phyloP scores from a whole-genome alignment of 2,888 invertebrate genomes.

The Hypena proboscidalis region DNA sequence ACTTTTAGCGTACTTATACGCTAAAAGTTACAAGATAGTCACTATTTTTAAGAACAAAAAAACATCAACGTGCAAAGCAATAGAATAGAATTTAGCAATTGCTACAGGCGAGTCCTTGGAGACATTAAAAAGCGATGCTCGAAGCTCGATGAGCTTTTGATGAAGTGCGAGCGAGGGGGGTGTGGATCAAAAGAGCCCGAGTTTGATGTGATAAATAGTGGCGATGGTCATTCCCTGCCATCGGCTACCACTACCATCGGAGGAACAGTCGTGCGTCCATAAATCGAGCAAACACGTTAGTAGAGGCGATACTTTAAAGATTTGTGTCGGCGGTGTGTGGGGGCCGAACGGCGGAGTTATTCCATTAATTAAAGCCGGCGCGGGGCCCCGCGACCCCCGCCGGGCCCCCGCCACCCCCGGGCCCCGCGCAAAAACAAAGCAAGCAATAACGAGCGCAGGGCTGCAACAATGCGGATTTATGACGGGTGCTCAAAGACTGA shows the following conservation, averaged over 20 bases:
- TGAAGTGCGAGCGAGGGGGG: not conserved
- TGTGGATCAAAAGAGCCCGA: not conserved
- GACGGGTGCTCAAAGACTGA: constrained; percentile 19
- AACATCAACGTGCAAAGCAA: too few relatives aligned
- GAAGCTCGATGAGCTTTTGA: not conserved
- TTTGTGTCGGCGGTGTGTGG: constrained; percentile 46
- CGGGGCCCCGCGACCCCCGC: constrained; percentile 47
- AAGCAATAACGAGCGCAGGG: constrained; percentile 70
- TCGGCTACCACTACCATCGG: constrained; percentile 1
- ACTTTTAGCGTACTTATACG: too few relatives aligned
- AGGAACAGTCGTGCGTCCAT: constrained; percentile 35
- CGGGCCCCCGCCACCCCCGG: constrained; percentile 23
- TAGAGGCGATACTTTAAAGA: constrained; percentile 61
- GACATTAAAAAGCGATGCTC: too few relatives aligned
- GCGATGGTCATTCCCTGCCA: not conserved
- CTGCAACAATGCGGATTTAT: constrained; percentile 45
- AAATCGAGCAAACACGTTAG: constrained; percentile 53
- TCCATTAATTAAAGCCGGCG: constrained; percentile 79
- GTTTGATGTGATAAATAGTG: constrained; percentile 2
- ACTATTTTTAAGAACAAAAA: too few relatives aligned
- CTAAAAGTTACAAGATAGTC: too few relatives aligned
- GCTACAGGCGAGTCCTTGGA: too few relatives aligned
- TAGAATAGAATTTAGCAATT: too few relatives aligned
- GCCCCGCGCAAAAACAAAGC: constrained; percentile 69
- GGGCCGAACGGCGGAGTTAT: constrained; percentile 66